Conservation (phyloP, 2,797 vertebrate species). For the Morus bassanus region DNA sequence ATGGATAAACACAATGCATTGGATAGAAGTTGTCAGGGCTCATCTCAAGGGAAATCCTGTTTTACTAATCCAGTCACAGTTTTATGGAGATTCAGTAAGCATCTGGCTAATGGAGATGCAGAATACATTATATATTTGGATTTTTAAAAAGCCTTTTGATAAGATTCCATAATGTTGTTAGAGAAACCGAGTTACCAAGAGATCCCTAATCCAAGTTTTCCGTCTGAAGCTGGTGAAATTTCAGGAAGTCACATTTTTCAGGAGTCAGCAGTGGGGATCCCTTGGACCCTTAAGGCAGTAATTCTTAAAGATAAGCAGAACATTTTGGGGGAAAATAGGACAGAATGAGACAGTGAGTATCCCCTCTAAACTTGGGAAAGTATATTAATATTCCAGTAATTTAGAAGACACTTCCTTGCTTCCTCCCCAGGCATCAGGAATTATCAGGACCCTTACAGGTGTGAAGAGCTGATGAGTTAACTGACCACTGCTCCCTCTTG, state of each 20-base stretch:
- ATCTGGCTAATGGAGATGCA: neutral
- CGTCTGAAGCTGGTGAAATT: neutral
- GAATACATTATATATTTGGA: neutral
- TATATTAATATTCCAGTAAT: neutral
- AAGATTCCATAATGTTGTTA: neutral
- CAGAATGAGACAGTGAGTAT: neutral
- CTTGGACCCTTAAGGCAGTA: neutral
- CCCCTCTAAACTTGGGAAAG: neutral
- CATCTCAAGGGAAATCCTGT: neutral
- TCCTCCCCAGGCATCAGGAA: neutral
- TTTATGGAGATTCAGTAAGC: neutral
- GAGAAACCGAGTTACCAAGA: neutral
- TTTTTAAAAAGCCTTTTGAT: neutral
- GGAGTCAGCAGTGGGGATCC: accelerated
- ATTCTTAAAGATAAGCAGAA: neutral
- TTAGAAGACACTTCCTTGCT: neutral
- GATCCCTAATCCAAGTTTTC: neutral
- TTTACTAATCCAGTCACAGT: neutral
- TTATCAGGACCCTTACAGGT: neutral
- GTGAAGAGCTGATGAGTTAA: neutral
- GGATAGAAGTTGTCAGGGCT: neutral
- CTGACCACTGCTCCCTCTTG: neutral
- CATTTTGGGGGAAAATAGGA: accelerated
- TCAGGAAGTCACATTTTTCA: neutral
- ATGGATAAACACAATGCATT: neutral